Percentiles rank a stretch among this genome's conserved stretches.
These are phyloP conservation scores for Octopus bimaculoides DNA, from an alignment of 1,140 invertebrate genomes.

Conservation along the genomic window DNA sequence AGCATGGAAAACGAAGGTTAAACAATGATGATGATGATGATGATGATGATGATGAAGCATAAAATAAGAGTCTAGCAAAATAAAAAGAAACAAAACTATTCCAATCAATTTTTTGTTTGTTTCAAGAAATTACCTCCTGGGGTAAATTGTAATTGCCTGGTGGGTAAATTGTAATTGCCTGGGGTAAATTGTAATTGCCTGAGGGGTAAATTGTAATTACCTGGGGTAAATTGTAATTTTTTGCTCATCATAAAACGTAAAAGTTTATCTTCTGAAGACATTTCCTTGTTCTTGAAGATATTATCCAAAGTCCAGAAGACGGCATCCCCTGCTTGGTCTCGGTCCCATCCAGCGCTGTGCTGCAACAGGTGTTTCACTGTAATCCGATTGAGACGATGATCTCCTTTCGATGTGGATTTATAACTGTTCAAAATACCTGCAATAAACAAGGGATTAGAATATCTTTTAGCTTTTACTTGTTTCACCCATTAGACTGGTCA, in stretches of 20 bases:
- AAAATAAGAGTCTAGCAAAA: no score
- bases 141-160: no score
- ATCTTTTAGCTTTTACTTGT: no score
- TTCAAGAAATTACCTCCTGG: no score
- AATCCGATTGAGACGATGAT: conserved; percentile 34
- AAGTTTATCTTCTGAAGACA: conserved; percentile 24
- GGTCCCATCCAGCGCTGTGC: conserved; percentile 48
- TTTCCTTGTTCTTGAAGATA: conserved; percentile 13
- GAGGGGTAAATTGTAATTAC: conserved; percentile 18
- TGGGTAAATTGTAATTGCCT: conserved; percentile 23
- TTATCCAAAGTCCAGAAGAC: conserved; percentile 29
- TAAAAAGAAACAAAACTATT: background rate
- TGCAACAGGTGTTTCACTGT: conserved; percentile 43
- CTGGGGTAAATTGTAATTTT: conserved; percentile 44
- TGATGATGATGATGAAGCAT: no score
- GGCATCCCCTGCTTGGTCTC: conserved; percentile 38
- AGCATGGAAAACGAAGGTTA: no score
- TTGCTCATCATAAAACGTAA: conserved; percentile 37
- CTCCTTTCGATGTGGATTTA: conserved; percentile 25
- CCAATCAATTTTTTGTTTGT: background rate
- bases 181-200: conserved; percentile 39
- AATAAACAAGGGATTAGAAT: background rate
- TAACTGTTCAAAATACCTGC: conserved; percentile 20
- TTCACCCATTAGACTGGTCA: no score
- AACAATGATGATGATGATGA: no score